Evolutionary conservation across 2,888 invertebrate species (phyloP).

Genomic region (Diarsia dahlii): DNA sequence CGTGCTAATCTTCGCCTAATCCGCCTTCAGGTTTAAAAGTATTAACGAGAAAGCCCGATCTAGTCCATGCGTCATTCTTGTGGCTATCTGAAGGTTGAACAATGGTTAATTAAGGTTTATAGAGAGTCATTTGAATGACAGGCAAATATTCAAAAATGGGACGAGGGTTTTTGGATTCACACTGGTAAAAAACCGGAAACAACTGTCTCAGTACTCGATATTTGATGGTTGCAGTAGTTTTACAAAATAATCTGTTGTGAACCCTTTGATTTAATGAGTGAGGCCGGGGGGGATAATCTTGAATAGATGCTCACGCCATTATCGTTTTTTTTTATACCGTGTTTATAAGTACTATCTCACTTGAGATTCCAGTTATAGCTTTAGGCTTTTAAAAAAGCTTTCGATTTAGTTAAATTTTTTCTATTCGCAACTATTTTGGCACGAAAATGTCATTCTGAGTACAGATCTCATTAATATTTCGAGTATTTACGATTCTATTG

Average conservation of each 20-base stretch:
- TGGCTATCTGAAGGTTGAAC: conserved; percentile 69
- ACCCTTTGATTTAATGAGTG: not conserved
- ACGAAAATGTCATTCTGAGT: conserved; percentile 14
- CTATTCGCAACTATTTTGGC: conserved; percentile 32
- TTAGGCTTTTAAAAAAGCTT: not conserved
- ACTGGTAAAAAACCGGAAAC: conserved; percentile 6
- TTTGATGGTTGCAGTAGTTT: not conserved
- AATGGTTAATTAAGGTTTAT: conserved; percentile 71
- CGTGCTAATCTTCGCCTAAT: conserved; percentile 72
- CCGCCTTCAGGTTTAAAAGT: conserved; percentile 68
- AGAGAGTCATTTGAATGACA: conserved; percentile 62
- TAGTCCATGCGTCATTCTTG: conserved; percentile 66
- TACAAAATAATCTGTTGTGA: not conserved
- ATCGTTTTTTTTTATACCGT: not conserved
- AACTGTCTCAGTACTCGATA: not conserved
- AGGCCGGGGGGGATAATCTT: no score
- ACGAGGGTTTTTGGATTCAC: conserved; percentile 41
- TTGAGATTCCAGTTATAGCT: not conserved
- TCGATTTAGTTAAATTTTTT: not conserved
- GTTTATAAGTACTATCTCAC: not conserved
- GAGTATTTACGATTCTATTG: conserved; percentile 34
- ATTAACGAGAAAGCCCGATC: conserved; percentile 75
- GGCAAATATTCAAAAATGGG: conserved; percentile 56
- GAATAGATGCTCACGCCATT: not conserved
- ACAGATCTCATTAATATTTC: conserved; percentile 11